Evolutionary conservation across 2,113 vertebrate genomes (phyloP), one percentile per base, ranked within the genome.

Genomic region (Amia ocellicauda): DNA sequence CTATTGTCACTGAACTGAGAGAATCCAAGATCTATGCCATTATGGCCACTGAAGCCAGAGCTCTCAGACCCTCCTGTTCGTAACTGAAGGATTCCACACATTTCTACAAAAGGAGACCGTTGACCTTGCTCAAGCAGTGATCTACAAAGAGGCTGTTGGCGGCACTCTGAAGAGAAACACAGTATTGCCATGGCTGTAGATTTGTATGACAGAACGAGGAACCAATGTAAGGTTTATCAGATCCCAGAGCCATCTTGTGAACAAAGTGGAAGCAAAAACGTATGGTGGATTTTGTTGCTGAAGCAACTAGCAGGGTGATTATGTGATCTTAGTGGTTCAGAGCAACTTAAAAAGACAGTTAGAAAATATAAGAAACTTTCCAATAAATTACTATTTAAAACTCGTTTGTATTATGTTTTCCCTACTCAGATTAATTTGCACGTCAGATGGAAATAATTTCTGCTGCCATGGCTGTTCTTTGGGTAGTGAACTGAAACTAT

Each of bases 1-100:
- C 23, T 28, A 61, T 61, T 49, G 26, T 61, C 23, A 28, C 3
- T 4, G 42, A 61, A 45, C 27, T 49, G 24, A 57, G 19, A n/a
- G n/a, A n/a, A n/a, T n/a, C n/a, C n/a, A n/a, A n/a, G n/a, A n/a
- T n/a, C n/a, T n/a, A n/a, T n/a, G n/a, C n/a, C n/a, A n/a, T n/a
- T n/a, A n/a, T n/a, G n/a, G n/a, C n/a, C n/a, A n/a, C n/a, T n/a
- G n/a, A n/a, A n/a, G n/a, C n/a, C n/a, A n/a, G n/a, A n/a, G n/a
- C n/a, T n/a, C 24, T 23, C 51, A 53, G 23, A 23, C 24, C 9
- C 24, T 53, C 51, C 51, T 51, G 49, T 51, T 51, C 14, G 19
- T 11, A 19, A 51, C 19, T 53, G 49, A 51, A 19, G n/a, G 49
- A 2, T 19, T 51, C 49, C 51, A 53, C 19, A 53, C 3, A 24